Conservation (phyloP, 2,797 vertebrate species). For the Thamnophis elegans region DNA sequence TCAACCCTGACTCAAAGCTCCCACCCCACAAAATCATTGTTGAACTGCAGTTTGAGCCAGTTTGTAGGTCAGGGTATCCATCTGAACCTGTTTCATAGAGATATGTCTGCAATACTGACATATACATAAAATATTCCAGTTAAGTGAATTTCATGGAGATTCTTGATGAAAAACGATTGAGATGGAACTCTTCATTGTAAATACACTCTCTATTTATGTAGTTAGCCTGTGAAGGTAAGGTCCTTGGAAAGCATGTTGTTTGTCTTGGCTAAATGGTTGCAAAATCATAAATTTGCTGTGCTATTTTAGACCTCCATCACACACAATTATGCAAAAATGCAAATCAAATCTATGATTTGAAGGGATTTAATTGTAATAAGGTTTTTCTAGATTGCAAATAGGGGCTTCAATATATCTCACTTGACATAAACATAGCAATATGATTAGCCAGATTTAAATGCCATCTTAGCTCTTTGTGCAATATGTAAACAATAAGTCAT, state of each 20-base stretch:
- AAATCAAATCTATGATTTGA: neutral
- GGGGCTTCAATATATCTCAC: neutral
- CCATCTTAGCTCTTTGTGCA: slow-evolving; percentile 10
- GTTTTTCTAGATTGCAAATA: neutral
- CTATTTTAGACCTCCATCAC: neutral
- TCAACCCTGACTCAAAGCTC: neutral
- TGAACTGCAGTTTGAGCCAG: neutral
- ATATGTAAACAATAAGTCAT: slow-evolving; percentile 8
- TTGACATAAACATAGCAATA: neutral
- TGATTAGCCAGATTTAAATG: slow-evolving; percentile 23
- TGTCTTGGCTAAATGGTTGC: neutral
- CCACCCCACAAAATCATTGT: neutral
- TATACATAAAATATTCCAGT: neutral
- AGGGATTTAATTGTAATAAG: slow-evolving; percentile 20
- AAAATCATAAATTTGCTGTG: neutral
- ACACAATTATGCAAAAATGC: slow-evolving; percentile 10
- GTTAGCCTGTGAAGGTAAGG: neutral
- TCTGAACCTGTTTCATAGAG: neutral
- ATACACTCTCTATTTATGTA: neutral
- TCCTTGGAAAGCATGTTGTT: neutral
- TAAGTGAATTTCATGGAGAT: neutral
- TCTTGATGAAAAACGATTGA: neutral
- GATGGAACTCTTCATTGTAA: neutral
- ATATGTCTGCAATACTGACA: neutral
- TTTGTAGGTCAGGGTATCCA: neutral